Conservation (phyloP, 2,888 invertebrate genomes). For the Carterocephalus palaemon region DNA sequence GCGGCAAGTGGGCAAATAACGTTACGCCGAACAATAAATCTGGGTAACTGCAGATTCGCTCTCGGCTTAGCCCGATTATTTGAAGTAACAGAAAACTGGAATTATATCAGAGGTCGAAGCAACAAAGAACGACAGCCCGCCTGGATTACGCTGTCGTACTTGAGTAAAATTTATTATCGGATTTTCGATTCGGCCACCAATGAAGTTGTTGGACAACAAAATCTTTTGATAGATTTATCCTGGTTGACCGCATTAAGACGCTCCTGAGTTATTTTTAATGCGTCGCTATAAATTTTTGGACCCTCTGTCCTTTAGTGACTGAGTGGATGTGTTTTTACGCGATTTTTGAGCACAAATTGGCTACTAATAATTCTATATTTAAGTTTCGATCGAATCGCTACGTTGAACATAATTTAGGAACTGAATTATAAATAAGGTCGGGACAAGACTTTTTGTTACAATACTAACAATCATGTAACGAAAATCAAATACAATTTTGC, state of each 20-base stretch:
- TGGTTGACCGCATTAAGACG: constrained; percentile 74
- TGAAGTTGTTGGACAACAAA: constrained; percentile 79
- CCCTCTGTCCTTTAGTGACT: constrained; percentile 38
- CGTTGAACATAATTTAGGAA: constrained; percentile 6
- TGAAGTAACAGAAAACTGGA: constrained; percentile 71
- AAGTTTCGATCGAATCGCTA: constrained; percentile 3
- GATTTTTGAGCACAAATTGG: constrained; percentile 34
- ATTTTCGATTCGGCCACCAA: constrained; percentile 79
- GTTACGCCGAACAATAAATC: constrained; percentile 46
- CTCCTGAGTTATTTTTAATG: constrained; percentile 72
- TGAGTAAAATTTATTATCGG: constrained; percentile 79
- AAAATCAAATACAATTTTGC: too few species aligned
- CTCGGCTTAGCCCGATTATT: constrained; percentile 63
- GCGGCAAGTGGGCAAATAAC: constrained; percentile 32
- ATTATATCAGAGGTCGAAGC: constrained; percentile 71
- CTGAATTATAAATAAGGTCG: background rate
- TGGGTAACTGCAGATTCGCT: constrained; percentile 52
- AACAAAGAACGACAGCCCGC: constrained; percentile 74
- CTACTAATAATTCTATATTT: constrained; percentile 13
- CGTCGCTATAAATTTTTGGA: constrained; percentile 67
- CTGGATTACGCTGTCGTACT: constrained; percentile 78
- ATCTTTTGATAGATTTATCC: constrained; percentile 80
- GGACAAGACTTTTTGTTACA: constrained; percentile 4
- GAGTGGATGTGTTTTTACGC: constrained; percentile 47
- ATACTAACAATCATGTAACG: too few species aligned